Evolutionary conservation across 2,113 vertebrate genomes (phyloP).

Genomic region (Poecile atricapillus): DNA sequence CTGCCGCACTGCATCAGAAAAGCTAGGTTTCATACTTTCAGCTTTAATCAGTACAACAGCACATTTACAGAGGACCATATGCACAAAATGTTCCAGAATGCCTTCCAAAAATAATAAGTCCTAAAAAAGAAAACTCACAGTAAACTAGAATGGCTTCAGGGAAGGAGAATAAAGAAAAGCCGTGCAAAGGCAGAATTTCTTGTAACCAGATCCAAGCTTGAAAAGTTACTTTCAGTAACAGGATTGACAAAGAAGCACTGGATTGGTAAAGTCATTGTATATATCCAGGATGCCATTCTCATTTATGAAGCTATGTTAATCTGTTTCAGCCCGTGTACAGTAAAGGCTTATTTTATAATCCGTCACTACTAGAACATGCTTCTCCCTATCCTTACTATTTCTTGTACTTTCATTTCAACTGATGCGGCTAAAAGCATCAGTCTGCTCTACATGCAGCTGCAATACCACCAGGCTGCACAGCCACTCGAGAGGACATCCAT

Average conservation of each 20-base stretch:
- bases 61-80: slow-evolving; percentile 46
- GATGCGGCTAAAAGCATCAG: neutral
- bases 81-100: slow-evolving; percentile 70
- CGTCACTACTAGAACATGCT: neutral
- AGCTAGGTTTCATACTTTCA: slow-evolving; percentile 47
- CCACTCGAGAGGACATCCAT: neutral
- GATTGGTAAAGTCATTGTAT: neutral
- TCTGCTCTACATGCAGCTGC: neutral
- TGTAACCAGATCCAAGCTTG: neutral
- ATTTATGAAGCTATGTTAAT: neutral
- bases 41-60: slow-evolving; percentile 67
- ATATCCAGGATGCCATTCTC: neutral
- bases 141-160: slow-evolving; percentile 19
- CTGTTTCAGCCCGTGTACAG: neutral
- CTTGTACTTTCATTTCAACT: neutral
- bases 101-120: slow-evolving; percentile 73
- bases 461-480: neutral
- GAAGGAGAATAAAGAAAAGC: slow-evolving; percentile 27
- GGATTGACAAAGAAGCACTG: neutral
- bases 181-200: neutral
- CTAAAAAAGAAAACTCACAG: slow-evolving; percentile 49
- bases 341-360: neutral
- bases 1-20: neutral
- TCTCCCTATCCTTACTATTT: neutral
- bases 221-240: neutral